phyloP scores from a whole-genome alignment of 2,888 invertebrate species.

The Epirrhoe alternata region DNA sequence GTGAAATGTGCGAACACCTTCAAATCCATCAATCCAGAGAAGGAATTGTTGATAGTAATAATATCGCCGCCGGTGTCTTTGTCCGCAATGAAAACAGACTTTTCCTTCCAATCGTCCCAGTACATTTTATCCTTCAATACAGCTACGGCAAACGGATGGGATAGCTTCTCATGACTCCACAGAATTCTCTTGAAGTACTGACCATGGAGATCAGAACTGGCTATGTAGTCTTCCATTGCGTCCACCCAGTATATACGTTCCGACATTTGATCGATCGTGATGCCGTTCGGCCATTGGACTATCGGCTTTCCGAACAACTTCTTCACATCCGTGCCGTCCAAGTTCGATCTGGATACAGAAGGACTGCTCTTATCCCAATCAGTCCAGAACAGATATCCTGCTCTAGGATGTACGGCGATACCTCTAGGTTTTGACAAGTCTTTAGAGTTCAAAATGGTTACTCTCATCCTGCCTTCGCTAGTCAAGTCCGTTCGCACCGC shows the following conservation, averaged over 20 bases:
- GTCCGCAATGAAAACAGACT: constrained; percentile 91
- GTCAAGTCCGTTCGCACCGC: constrained; percentile 89
- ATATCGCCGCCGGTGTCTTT: constrained; percentile 90
- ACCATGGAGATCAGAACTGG: constrained; percentile 90
- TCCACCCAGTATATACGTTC: constrained; percentile 95
- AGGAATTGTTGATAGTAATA: constrained; percentile 85
- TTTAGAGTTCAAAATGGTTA: constrained; percentile 89
- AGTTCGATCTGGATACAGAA: constrained; percentile 90
- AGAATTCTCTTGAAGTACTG: constrained; percentile 88
- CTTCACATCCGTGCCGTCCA: constrained; percentile 90
- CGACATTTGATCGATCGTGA: constrained; percentile 92
- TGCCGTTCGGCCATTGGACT: constrained; percentile 95
- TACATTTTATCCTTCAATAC: constrained; percentile 94
- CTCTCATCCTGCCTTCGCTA: constrained; percentile 88
- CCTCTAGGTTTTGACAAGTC: constrained; percentile 90
- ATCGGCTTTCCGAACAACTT: constrained; percentile 87
- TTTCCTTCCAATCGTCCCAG: constrained; percentile 95
- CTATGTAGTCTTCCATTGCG: constrained; percentile 92
- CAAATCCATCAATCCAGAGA: constrained; percentile 92
- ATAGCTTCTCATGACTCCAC: constrained; percentile 86
- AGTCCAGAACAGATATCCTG: constrained; percentile 93
- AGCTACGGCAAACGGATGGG: constrained; percentile 94
- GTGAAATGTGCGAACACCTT: constrained; percentile 91
- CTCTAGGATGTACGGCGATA: constrained; percentile 92
- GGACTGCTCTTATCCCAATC: constrained; percentile 94